Evolutionary conservation across 2,797 vertebrate species (phyloP).

Genomic region (Octomys mimax): DNA sequence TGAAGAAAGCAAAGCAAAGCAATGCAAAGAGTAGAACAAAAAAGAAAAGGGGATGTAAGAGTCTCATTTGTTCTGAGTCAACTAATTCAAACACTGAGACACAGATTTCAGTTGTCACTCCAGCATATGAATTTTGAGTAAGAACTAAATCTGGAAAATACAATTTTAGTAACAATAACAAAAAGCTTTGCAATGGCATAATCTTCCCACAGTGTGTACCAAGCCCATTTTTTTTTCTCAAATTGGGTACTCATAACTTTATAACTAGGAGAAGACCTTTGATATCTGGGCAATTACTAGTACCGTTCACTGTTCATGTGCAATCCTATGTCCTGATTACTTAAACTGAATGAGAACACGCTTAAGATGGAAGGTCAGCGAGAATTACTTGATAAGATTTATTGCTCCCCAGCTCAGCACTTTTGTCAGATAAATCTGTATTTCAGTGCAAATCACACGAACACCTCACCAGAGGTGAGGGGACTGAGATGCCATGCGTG

Average conservation of each 20-base stretch:
- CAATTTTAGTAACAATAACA: slow-evolving; percentile 21
- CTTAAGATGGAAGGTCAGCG: background rate
- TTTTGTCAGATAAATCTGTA: slow-evolving; percentile 19
- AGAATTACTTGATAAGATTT: slow-evolving; percentile 6
- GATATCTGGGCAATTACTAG: background rate
- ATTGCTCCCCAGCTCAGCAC: background rate
- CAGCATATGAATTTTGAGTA: slow-evolving; percentile 49
- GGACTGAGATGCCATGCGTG: background rate
- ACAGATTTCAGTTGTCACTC: slow-evolving; percentile 39
- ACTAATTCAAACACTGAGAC: background rate
- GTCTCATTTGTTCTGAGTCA: background rate
- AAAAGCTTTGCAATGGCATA: background rate
- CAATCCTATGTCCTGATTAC: background rate
- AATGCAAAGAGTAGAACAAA: background rate
- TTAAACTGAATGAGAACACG: background rate
- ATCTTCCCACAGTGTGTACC: background rate
- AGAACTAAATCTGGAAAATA: slow-evolving; percentile 55
- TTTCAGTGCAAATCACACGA: background rate
- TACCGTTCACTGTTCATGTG: background rate
- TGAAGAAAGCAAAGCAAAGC: no score
- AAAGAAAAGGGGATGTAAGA: background rate
- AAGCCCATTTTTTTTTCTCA: slow-evolving; percentile 21
- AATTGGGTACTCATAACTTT: background rate
- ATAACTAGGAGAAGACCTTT: background rate
- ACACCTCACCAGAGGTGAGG: background rate